Base-by-base conservation (phyloP, 37 sponge, comb jelly and placozoan genomes). In the Chondrosia reniformis region DNA sequence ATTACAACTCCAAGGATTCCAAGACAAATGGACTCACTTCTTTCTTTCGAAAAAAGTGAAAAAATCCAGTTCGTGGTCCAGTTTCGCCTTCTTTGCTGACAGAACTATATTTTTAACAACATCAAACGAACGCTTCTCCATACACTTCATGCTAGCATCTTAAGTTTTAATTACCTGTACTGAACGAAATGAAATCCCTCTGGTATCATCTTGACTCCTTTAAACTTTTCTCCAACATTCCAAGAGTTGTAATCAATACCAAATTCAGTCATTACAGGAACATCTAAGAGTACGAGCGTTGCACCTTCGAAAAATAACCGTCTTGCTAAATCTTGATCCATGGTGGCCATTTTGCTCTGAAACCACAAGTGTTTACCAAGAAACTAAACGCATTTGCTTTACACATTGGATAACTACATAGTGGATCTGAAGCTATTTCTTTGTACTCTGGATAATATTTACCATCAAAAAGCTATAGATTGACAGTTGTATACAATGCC, bases 191-290 rank as follows among this genome's bases (percentile, higher is more conserved):
- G 99, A 19, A 98, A 59, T 3, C 99, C 99, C 9, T 93, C 87
- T 6, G 99, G 99, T 31, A 98, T 95, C 99, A 98, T 98, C 76
- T 98, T 98, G n/a, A 98, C 84, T 13, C 99, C 99, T 63, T 86
- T 87, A 84, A 98, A 98, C 67, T 81, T 84, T 12, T 85, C 85
- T 33, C 96, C 99, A 21, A 85, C 85, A 17, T 55, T 81, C 99
- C 99, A 98, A 31, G 85, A 84, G 67, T 89, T 89, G 87, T 88
- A 95, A 80, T 98, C 99, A 30, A 98, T 95, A 1, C 99, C 99
- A 82, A 98, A 87, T 71, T 95, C 93, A 19, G 87, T 93, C 45
- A 83, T 84, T 45, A 81, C 52, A 6, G 93, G 93, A 2, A 89
- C 85, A 63, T 93, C 93, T 33, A 86, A 66, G 4, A 89, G 55